Conservation (phyloP, 2,888 invertebrate genomes). For the Idaea aversata region DNA sequence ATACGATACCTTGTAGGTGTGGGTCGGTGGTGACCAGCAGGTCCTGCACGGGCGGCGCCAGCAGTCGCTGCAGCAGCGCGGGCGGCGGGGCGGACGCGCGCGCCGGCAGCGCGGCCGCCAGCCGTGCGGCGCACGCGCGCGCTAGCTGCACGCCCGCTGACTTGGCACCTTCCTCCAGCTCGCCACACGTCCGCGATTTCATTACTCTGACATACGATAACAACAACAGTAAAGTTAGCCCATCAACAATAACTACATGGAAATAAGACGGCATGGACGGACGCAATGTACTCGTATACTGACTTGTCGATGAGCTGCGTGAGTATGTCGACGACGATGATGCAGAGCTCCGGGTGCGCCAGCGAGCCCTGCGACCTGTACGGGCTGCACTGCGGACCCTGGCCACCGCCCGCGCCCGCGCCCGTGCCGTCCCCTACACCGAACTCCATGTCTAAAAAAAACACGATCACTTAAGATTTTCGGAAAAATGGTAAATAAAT, state of each 20-base stretch:
- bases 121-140: constrained; percentile 53
- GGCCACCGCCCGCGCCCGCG: no score
- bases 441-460: no score
- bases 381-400: constrained; percentile 39
- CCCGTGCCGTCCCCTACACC: no score
- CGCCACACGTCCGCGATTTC: constrained; percentile 16
- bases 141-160: constrained; percentile 48
- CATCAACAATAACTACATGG: no score
- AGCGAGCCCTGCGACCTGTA: constrained; percentile 60
- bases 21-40: constrained; percentile 10
- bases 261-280: background rate
- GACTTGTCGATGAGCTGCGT: constrained; percentile 80
- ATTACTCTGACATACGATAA: constrained; percentile 22
- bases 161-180: constrained; percentile 17
- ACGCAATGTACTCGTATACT: constrained; percentile 21
- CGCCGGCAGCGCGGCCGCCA: constrained; percentile 37
- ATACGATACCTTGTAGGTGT: constrained; percentile 6
- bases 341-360: constrained; percentile 80
- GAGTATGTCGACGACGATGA: constrained; percentile 80
- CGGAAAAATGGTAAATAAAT: no score
- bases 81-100: constrained; percentile 33
- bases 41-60: constrained; percentile 7
- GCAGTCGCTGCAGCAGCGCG: background rate
- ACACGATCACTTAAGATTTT: no score
- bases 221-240: constrained; percentile 20